phyloP scores from a whole-genome alignment of 2,797 vertebrate species.

The Macroramphosus scolopax region DNA sequence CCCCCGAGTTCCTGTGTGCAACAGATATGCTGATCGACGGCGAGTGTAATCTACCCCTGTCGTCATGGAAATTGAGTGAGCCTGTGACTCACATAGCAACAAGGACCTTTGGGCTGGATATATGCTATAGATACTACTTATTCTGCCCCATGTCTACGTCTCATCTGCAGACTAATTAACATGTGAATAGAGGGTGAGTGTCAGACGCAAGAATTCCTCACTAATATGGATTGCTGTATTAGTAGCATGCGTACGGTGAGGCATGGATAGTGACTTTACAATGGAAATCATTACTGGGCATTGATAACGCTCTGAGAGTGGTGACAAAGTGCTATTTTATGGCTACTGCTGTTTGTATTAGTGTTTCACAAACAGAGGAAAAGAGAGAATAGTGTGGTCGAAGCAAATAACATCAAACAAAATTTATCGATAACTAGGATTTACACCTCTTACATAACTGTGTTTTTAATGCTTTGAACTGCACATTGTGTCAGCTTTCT shows the following conservation, averaged over 20 bases:
- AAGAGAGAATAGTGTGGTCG: constrained; percentile 49
- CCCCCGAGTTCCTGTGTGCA: constrained; percentile 36
- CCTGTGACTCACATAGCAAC: constrained; percentile 65
- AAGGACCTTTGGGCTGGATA: constrained; percentile 37
- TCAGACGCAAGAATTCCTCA: constrained; percentile 2
- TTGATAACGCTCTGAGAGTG: constrained; percentile 59
- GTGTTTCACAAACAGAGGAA: constrained; percentile 57
- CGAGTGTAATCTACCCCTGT: constrained; percentile 56
- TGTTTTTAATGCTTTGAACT: not conserved
- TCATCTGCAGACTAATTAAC: constrained; percentile 28
- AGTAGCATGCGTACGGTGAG: constrained; percentile 13
- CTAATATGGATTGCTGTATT: constrained; percentile 20
- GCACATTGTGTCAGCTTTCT: constrained; percentile 7
- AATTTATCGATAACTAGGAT: constrained; percentile 21
- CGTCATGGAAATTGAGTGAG: constrained; percentile 66
- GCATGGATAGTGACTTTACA: constrained; percentile 37
- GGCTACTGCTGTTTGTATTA: constrained; percentile 66
- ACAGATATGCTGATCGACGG: constrained; percentile 40
- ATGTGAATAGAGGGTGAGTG: constrained; percentile 31
- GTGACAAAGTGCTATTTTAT: constrained; percentile 71
- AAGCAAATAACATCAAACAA: constrained; percentile 55
- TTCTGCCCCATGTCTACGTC: constrained; percentile 11
- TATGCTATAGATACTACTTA: constrained; percentile 36
- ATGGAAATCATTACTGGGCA: constrained; percentile 63
- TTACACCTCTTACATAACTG: constrained; percentile 43